These are phyloP conservation scores for Diplosoma virens DNA, from an alignment of 23 tunicate species.

Conservation along the genomic window DNA sequence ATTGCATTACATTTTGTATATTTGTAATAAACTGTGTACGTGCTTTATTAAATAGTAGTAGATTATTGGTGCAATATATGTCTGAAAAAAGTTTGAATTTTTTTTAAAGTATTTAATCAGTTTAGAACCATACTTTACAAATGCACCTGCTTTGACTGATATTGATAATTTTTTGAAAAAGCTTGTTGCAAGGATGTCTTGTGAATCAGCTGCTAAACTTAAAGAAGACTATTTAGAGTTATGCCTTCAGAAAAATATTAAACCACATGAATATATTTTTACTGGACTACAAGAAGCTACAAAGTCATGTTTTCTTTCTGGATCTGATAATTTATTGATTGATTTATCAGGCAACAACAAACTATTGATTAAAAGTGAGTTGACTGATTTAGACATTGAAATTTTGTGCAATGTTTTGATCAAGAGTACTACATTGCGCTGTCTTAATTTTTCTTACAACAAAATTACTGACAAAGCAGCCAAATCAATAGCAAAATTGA, in stretches of 20 bases:
- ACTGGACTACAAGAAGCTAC: conserved; percentile 59
- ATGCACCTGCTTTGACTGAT: no score
- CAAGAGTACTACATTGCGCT: conserved; percentile 42
- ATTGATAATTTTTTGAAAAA: no score
- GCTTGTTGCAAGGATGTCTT: no score
- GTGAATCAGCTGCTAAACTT: conserved; percentile 43
- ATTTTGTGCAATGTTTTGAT: conserved; percentile 55
- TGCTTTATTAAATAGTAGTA: no score
- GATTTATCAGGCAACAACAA: conserved; percentile 69
- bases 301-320: conserved; percentile 47
- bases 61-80: no score
- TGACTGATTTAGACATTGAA: conserved; percentile 51
- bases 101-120: no score
- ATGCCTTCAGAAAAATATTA: conserved; percentile 50
- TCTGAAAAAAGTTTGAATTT: no score
- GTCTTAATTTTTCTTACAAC: conserved; percentile 68
- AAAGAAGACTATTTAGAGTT: conserved; percentile 51
- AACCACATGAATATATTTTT: conserved; percentile 61
- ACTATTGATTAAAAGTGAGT: conserved; percentile 27
- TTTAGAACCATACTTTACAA: no score
- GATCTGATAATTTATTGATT: conserved; percentile 42
- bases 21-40: no score
- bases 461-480: conserved; percentile 78
- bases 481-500: conserved; percentile 37
- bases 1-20: no score